These are phyloP conservation scores for Brachionus angularis DNA, from an alignment of 1,140 invertebrate genomes.

Conservation along the genomic window DNA sequence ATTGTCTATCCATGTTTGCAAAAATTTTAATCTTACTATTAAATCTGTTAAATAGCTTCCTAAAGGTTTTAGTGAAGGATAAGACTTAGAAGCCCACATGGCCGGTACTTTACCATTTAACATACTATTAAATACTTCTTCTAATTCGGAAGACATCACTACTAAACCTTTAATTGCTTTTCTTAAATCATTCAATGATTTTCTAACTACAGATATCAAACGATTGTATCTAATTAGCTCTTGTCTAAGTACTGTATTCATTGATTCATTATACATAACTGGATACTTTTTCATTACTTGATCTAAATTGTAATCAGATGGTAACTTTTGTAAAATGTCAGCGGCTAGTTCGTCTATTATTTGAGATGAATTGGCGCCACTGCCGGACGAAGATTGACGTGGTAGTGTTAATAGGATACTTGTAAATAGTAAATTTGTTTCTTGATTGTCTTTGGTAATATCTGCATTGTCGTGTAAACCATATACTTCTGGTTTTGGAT, in stretches of 20 bases:
- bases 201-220: conserved; percentile 68
- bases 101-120: conserved; percentile 72
- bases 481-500: conserved; percentile 78
- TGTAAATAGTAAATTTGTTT: conserved; percentile 73
- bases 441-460: conserved; percentile 84
- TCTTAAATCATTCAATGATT: conserved; percentile 70
- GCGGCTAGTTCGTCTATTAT: conserved; percentile 63
- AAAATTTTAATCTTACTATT: conserved; percentile 49
- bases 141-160: conserved; percentile 78
- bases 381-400: conserved; percentile 50
- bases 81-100: conserved; percentile 60
- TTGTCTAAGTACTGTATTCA: conserved; percentile 87
- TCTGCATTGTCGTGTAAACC: conserved; percentile 89
- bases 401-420: conserved; percentile 80
- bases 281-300: conserved; percentile 49
- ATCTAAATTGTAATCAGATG: conserved; percentile 69
- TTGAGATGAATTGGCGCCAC: conserved; percentile 63
- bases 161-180: conserved; percentile 75
- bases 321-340: conserved; percentile 70
- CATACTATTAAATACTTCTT: conserved; percentile 78
- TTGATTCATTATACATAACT: conserved; percentile 51
- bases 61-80: conserved; percentile 58
- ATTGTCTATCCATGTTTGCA: background rate
- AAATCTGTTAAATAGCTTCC: conserved; percentile 58
- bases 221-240: conserved; percentile 82